phyloP scores from a whole-genome alignment of 2,797 vertebrate species.

The Propithecus perrieri region DNA sequence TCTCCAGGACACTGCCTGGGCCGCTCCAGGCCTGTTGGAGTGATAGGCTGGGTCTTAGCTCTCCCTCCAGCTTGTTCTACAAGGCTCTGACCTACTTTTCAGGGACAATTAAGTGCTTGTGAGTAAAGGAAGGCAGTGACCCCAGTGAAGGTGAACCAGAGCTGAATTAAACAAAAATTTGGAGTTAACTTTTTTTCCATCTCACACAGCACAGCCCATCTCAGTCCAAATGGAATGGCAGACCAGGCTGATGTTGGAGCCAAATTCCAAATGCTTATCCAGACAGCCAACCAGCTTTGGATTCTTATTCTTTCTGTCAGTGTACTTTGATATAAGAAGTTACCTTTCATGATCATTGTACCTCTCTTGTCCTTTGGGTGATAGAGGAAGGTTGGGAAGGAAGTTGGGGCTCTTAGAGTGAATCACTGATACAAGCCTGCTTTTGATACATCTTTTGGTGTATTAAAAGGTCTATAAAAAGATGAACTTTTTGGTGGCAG shows the following conservation, averaged over 20 bases:
- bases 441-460: not conserved
- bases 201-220: not conserved
- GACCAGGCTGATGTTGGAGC: not conserved
- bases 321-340: not conserved
- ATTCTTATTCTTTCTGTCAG: not conserved
- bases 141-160: conserved; percentile 63
- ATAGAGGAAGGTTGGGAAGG: conserved; percentile 12
- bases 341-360: not conserved
- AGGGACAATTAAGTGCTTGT: conserved; percentile 77
- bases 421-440: not conserved
- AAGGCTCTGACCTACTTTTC: conserved; percentile 78
- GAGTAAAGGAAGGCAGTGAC: conserved; percentile 66
- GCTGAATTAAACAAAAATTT: conserved; percentile 61
- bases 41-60: conserved; percentile 36
- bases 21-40: conserved; percentile 46
- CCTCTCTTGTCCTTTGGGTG: conserved; percentile 36
- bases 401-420: not conserved
- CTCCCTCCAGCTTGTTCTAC: conserved; percentile 54
- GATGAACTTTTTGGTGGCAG: not conserved
- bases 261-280: not conserved
- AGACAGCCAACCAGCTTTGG: conserved; percentile 27
- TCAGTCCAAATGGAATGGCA: not conserved
- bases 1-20: conserved; percentile 57
- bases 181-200: conserved; percentile 58
- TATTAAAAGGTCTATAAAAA: not conserved